Evolutionary conservation across 2,888 invertebrate species (phyloP), one percentile per base, ranked within the genome.

Genomic region (Crematogaster levior): DNA sequence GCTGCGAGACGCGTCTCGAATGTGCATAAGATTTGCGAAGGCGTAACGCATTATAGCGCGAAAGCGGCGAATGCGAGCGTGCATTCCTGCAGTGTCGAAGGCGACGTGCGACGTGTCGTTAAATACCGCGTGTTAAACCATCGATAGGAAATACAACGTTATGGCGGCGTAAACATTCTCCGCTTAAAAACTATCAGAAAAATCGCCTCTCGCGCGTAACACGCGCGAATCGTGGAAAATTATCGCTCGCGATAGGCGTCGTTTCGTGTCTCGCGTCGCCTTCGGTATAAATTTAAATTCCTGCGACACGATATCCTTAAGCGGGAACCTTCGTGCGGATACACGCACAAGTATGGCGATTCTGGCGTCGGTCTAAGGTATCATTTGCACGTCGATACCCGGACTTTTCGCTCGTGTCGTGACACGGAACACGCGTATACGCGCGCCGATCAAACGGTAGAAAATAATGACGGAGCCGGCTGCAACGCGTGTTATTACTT

Each of bases 41-140:
- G 84, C 84, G 83, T 84, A 86, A 88, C 82, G 79, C 81, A 77
- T 61, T 63, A 30, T 18, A 34, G 58, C 58, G 48, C 56, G 37
- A 34, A 12, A 37, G 72, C 84, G 82, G 73, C 82, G 82, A 84
- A 81, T 70, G 82, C 70, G 84, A 84, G 81, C 51, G 61, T 65
- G 46, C 86, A 77, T 85, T 82, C 79, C 84, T 61, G 27, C 60
- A 70, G 27, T 72, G 84, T 86, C 81, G 65, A 48, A 12, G 12
- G 53, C 70, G 70, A 53, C 51, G 53, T 24, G 27, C 70, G 34
- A n/a, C 43, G 43, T 51, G 18, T 40, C 75, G 10, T 24, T 65
- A 43, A 27, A 15, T 43, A 30, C 43, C 30, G 24, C n/a, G 51
- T 30, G 56, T 37, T 43, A 37, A 68, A 68, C 30, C 9, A 15